Evolutionary conservation across 2,113 vertebrate genomes (phyloP), one percentile per base, ranked within the genome.

Genomic region (Pelmatolapia mariae): DNA sequence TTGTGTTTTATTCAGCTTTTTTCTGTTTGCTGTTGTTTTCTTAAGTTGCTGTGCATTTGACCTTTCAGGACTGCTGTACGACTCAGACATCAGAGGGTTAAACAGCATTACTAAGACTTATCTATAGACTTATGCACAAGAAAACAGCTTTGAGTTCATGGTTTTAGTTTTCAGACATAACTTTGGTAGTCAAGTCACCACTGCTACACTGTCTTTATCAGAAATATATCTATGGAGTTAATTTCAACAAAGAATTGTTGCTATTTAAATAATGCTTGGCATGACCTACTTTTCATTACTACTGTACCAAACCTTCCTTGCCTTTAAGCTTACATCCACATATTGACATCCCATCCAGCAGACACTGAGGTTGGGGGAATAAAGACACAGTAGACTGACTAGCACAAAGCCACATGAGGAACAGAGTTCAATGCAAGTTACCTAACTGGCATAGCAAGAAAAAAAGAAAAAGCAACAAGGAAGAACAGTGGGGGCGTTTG

Each of bases 341-440:
- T 59, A 80, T 50, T 10, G 29, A 95, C 89, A 93, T 86, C 81
- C 87, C 82, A 90, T 83, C 81, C 81, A 89, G 85, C 82, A 76
- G 63, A 87, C 79, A 80, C 50, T n/a, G 59, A 84, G 92, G 84
- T 43, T 33, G 8, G 11, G 68, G 88, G 86, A 80, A 86, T 63
- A 78, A 86, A 71, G 91, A 82, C 82, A 92, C 66, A 85, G 66
- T 47, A 89, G 87, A 94, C 56, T 78, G 29, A 89, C 81, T 19
- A 90, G 81, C 86, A 95, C 88, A 92, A 76, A 88, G 88, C 82
- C 80, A 92, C 80, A 86, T 5, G 26, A 86, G 81, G 68, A 61
- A 56, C 80, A 89, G 68, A 66, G 89, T 88, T 93, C 12, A 87
- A 84, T 61, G 83, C 36, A 26, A 50, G 63, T 87, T 85, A 76